A percentile compares a stretch with the other conserved stretches of the same genome.
Evolutionary conservation across 2,113 vertebrate species (phyloP).

Genomic region (Gobiocypris rarus): DNA sequence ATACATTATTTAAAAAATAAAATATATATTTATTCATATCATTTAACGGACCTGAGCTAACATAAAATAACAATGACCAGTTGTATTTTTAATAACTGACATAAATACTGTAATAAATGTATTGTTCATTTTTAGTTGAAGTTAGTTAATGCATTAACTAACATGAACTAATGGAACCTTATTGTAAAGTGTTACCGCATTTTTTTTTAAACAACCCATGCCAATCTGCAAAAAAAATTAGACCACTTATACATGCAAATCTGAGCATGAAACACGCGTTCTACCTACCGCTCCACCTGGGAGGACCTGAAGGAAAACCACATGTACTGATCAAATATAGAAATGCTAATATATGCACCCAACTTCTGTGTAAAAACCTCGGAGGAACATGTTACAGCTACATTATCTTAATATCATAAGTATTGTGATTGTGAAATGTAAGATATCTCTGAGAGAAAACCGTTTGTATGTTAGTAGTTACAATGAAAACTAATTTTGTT

Average conservation of each 20-base stretch:
- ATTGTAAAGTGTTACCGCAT: too few species aligned
- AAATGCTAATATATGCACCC: not conserved
- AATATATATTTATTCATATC: too few species aligned
- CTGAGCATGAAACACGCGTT: constrained; percentile 5
- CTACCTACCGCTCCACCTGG: constrained; percentile 73
- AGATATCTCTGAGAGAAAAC: too few species aligned
- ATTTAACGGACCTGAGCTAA: too few species aligned
- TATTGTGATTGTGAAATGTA: not conserved
- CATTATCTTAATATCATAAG: not conserved
- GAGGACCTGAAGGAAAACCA: constrained; percentile 72
- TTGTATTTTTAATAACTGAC: too few species aligned
- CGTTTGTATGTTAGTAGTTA: not conserved
- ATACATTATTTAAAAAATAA: too few species aligned
- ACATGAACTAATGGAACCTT: too few species aligned
- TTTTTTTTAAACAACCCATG: constrained; percentile 27
- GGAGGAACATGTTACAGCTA: not conserved
- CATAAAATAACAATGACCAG: too few species aligned
- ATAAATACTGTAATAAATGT: too few species aligned
- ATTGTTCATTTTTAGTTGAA: too few species aligned
- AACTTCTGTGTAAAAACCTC: not conserved
- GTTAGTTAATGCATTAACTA: too few species aligned
- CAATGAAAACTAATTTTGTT: not conserved
- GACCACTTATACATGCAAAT: constrained; percentile 48
- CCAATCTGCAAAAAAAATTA: not conserved
- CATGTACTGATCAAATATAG: constrained; percentile 33